Conservation (phyloP, 2,888 invertebrate species). For the Stegophylla sp. region DNA sequence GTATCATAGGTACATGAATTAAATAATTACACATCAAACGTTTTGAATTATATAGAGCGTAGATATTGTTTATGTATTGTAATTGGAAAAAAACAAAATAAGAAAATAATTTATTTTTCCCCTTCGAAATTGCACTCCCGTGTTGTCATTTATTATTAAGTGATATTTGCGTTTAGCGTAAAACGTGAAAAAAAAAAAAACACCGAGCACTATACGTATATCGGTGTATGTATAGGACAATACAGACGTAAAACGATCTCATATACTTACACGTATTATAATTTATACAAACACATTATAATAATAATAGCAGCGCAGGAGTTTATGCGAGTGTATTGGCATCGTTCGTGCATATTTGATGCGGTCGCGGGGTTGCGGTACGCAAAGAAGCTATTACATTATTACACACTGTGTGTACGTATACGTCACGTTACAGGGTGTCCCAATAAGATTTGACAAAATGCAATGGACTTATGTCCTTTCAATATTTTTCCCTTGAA, state of each 20-base stretch:
- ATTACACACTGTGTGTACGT: background rate
- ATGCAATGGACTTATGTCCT: no score
- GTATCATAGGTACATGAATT: no score
- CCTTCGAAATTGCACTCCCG: no score
- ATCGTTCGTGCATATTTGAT: conserved; percentile 33
- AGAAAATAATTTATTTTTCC: no score
- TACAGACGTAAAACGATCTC: no score
- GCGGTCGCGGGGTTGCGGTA: background rate
- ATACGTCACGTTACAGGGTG: no score
- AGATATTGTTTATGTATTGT: no score
- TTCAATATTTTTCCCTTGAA: no score
- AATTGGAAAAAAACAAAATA: no score
- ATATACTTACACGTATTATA: no score
- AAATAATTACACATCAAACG: background rate
- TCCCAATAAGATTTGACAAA: no score
- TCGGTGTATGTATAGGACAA: no score
- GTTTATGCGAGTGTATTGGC: background rate
- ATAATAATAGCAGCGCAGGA: background rate
- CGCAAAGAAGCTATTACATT: background rate
- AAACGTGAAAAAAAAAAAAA: background rate
- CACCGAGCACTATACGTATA: background rate
- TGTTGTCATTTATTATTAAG: background rate
- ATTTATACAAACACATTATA: background rate
- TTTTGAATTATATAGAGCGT: background rate
- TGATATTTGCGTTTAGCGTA: conserved; percentile 8